These are phyloP conservation scores for Bombus breviceps DNA, from an alignment of 1,140 invertebrate species.

Conservation along the genomic window DNA sequence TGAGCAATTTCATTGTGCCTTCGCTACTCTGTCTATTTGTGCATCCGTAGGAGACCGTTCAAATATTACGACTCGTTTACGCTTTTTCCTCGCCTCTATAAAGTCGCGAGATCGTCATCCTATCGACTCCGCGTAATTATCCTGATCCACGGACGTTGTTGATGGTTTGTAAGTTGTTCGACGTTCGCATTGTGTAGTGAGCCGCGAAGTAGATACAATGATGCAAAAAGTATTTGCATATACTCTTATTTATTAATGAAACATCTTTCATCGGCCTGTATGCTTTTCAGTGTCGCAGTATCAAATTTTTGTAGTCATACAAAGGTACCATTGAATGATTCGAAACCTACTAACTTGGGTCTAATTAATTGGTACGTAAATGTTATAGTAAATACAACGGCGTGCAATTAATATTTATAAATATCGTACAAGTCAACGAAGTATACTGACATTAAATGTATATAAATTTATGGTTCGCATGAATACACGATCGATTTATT, in stretches of 20 bases:
- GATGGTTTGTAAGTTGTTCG: background rate
- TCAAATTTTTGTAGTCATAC: no score
- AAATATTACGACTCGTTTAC: slow-evolving; percentile 36
- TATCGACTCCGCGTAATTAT: background rate
- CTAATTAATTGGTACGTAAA: background rate
- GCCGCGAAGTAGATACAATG: background rate
- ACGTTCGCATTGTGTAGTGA: background rate
- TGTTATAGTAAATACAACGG: background rate
- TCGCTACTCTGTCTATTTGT: slow-evolving; percentile 20
- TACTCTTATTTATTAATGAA: background rate
- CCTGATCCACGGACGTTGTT: background rate
- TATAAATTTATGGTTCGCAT: background rate
- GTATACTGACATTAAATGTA: background rate
- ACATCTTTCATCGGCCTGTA: background rate
- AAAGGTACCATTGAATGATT: no score
- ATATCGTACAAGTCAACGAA: no score
- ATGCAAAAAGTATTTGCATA: background rate
- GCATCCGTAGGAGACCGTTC: slow-evolving; percentile 10
- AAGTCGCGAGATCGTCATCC: slow-evolving; percentile 36
- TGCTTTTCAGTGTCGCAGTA: no score
- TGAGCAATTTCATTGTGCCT: slow-evolving; percentile 62
- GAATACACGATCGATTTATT: background rate
- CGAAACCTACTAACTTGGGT: background rate
- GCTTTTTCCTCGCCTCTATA: slow-evolving; percentile 25
- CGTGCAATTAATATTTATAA: no score